Evolutionary conservation across 2,797 vertebrate genomes (phyloP), one percentile per base, ranked within the genome.

Genomic region (Choloepus didactylus): DNA sequence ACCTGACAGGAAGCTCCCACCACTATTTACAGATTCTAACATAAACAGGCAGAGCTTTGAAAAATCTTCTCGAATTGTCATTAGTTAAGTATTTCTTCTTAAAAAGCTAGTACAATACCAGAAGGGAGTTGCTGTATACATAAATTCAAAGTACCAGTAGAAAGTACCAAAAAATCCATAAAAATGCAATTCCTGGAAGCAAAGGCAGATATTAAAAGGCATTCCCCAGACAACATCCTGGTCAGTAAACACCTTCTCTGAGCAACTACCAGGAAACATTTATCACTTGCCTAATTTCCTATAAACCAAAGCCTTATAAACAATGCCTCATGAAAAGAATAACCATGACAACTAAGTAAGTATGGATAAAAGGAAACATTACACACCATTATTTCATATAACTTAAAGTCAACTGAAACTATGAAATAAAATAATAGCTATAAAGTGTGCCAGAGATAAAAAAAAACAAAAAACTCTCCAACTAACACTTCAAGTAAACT

Each of bases 401-500:
- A 54, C 59, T 88, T 80, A 88, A 56, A 94, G 25, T 82, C 25
- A 80, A 80, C 35, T 38, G 29, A 88, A 95, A 94, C 67, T 44
- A n/a, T 72, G 62, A 5, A 35, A 60, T 72, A 88, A 72, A 93
- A 88, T 9, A 62, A 11, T 44, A 86, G 46, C 27, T 82, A 84
- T 75, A 80, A 95, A 90, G 18, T 77, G 51, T 94, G 79, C 64
- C n/a, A 11, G 23, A 88, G 31, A 83, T 92, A 86, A 4, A 87
- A 90, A 75, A 75, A 35, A 46, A 87, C 2, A 38, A 3, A n/a
- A 51, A 23, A 12, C 21, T n/a, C 64, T 91, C 69, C 83, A 88
- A 62, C 46, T 92, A 85, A 93, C 93, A 94, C 91, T 95, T 94
- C 14, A 92, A 97, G 91, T 86, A 96, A 97, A 93, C 85, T 91